Conservation (phyloP, 2,888 invertebrate species). For the Agrochola lychnidis region DNA sequence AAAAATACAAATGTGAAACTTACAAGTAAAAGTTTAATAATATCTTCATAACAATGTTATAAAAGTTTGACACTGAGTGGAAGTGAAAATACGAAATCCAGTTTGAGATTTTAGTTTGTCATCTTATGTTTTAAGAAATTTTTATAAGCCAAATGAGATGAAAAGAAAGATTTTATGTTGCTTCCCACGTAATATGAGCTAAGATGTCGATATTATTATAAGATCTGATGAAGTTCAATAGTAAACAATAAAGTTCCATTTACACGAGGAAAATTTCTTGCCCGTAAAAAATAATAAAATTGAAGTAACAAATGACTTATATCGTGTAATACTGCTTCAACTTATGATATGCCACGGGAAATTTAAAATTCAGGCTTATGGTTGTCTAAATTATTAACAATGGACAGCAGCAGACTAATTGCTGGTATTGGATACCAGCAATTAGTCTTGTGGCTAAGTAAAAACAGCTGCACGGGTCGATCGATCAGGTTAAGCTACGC, state of each 20-base stretch:
- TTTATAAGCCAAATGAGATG: slow-evolving; percentile 17
- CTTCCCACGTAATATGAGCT: neutral
- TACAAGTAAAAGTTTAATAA: slow-evolving; percentile 51
- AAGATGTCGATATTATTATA: neutral
- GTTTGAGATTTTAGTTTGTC: slow-evolving; percentile 50
- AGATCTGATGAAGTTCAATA: neutral
- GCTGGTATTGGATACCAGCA: no score
- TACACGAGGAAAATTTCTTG: neutral
- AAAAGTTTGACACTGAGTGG: slow-evolving; percentile 62
- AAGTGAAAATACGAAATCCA: slow-evolving; percentile 64
- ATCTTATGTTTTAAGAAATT: slow-evolving; percentile 42
- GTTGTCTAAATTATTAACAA: neutral
- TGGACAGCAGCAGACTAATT: no score
- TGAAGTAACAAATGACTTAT: neutral
- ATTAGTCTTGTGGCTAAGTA: no score
- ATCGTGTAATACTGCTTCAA: neutral
- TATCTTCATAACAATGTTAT: slow-evolving; percentile 33
- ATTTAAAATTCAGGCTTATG: neutral
- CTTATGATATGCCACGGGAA: neutral
- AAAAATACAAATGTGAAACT: slow-evolving; percentile 38
- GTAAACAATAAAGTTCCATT: neutral
- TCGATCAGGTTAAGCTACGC: no score
- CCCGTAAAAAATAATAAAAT: neutral
- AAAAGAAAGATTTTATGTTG: slow-evolving; percentile 13
- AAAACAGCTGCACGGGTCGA: no score